Evolutionary conservation across 1,140 invertebrate genomes (phyloP), one percentile per base, ranked within the genome.

Genomic region (Cyrtorhinus lividipennis): DNA sequence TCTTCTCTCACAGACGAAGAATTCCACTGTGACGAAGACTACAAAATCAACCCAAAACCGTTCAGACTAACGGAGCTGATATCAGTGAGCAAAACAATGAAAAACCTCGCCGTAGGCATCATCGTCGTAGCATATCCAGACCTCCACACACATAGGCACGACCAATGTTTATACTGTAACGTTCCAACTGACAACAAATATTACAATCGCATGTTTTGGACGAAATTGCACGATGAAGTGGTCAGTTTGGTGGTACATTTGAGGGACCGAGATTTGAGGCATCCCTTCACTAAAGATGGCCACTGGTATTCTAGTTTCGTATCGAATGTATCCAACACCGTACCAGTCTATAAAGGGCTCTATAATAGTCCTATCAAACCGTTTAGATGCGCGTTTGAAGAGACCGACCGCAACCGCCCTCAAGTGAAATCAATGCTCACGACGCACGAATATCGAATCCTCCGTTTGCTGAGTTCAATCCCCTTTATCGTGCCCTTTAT

Each of bases 401-500:
- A 38, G 5, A 13, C 8, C 12, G 48, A 53, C 18, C 12, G 20
- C 8, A 22, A 53, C 18, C 48, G 18, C 48, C 12, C 48, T 5
- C 12, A 53, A 53, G 8, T 22, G 18, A 53, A 53, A 53, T 15
- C 48, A 5, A 12, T 59, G 1, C 58, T 30, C n/a, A 27, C 58
- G 3, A 30, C 58, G 10, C 23, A 30, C 24, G 58, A 59, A 27
- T 27, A 26, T 18, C 23, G 58, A 1, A 30, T 27, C 15, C 27
- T 59, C 23, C 27, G 58, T 15, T 23, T 59, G 2, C 58, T 59
- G 2, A 59, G 24, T 30, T 59, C 58, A n/a, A 83, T 97, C 65
- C 95, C 95, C 0, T 98, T 97, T 77, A 84, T 94, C 2, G 84
- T 98, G 45, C 82, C 88, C 1, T 98, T 98, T 71, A 84, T 86